phyloP scores from a whole-genome alignment of 1,140 invertebrate species.

The Drosophila varians region DNA sequence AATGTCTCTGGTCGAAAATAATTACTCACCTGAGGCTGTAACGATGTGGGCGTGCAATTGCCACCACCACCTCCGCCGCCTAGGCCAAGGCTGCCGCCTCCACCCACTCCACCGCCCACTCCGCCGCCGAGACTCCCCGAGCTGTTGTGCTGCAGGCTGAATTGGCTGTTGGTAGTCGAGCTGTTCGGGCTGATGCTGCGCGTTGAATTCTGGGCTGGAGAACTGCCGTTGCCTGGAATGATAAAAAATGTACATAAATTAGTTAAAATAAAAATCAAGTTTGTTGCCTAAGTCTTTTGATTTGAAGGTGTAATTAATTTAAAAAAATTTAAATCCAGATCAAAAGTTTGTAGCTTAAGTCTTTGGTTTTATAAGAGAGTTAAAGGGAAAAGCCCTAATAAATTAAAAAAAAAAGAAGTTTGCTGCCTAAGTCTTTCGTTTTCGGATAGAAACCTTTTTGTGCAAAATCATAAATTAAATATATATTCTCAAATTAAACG shows the following conservation, averaged over 20 bases:
- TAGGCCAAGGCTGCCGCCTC: constrained; percentile 63
- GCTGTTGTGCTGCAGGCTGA: constrained; percentile 83
- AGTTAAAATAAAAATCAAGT: not conserved
- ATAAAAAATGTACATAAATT: constrained; percentile 2
- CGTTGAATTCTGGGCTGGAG: constrained; percentile 84
- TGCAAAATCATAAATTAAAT: not conserved
- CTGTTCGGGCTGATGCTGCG: constrained; percentile 84
- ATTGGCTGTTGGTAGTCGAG: constrained; percentile 83
- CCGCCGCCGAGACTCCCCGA: constrained; percentile 80
- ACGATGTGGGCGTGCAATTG: constrained; percentile 81
- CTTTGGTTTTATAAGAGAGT: too few species aligned
- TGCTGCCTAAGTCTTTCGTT: constrained; percentile 64
- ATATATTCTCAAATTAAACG: not conserved
- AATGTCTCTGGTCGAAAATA: not conserved
- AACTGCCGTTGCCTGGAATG: constrained; percentile 83
- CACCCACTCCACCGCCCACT: constrained; percentile 44
- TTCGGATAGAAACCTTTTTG: not conserved
- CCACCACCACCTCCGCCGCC: constrained; percentile 62
- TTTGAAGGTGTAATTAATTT: not conserved
- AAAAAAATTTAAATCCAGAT: not conserved
- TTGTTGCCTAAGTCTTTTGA: constrained; percentile 1
- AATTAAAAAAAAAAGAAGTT: too few species aligned
- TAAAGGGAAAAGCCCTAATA: too few species aligned
- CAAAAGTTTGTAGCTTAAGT: too few species aligned
- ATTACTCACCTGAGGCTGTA: constrained; percentile 75